These are phyloP conservation scores for Gouania willdenowi DNA, from an alignment of 2,797 vertebrate genomes.

Conservation along the genomic window DNA sequence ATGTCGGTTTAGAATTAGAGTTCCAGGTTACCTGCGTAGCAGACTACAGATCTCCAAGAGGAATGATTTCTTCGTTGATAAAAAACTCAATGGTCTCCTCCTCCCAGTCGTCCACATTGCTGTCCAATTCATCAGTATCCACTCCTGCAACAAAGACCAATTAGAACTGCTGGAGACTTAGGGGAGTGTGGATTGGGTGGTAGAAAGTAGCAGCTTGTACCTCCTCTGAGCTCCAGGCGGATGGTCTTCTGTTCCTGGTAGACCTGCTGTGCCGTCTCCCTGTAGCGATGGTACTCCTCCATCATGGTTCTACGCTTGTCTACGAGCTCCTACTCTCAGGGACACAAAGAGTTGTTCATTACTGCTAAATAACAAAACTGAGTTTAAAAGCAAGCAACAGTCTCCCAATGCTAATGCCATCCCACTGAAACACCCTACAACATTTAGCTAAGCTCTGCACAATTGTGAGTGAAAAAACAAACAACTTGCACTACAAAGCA, in stretches of 20 bases:
- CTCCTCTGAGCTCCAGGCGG: slow-evolving; percentile 92
- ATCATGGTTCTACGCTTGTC: slow-evolving; percentile 93
- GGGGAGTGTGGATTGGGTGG: neutral
- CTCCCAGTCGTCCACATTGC: slow-evolving; percentile 98
- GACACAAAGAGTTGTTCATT: neutral
- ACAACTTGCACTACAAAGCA: too few species aligned
- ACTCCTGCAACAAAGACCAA: slow-evolving; percentile 73
- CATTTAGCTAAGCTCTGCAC: too few species aligned
- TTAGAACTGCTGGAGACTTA: too few species aligned
- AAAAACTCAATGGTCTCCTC: slow-evolving; percentile 99
- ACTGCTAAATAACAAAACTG: too few species aligned
- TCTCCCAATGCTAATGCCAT: too few species aligned
- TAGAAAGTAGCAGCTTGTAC: slow-evolving; percentile 44
- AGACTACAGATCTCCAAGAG: slow-evolving; percentile 89
- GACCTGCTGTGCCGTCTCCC: slow-evolving; percentile 78
- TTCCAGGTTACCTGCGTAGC: slow-evolving; percentile 77
- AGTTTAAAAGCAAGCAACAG: too few species aligned
- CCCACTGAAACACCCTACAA: neutral
- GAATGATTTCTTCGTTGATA: slow-evolving; percentile 98
- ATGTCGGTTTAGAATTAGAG: too few species aligned
- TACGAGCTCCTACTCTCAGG: slow-evolving; percentile 83
- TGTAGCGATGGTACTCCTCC: slow-evolving; percentile 91
- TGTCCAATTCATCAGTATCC: slow-evolving; percentile 93
- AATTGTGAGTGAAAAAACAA: too few species aligned
- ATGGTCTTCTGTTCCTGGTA: slow-evolving; percentile 86